Evolutionary conservation across 2,797 vertebrate genomes (phyloP), one percentile per base, ranked within the genome.

Genomic region (Myripristis murdjan): DNA sequence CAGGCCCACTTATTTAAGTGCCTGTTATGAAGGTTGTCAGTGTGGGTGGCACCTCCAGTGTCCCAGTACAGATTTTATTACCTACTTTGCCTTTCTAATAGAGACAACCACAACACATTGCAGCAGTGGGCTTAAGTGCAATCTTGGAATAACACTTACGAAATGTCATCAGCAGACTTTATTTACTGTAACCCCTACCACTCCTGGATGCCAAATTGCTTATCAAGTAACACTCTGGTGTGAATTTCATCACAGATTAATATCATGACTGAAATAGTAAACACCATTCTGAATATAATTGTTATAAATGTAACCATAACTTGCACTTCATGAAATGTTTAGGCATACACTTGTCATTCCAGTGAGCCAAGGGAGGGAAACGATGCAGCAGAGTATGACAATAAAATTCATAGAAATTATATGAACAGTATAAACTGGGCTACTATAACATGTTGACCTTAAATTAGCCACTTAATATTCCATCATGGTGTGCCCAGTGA

Each of bases 191-290:
- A 83, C 79, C 78, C 64, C 52, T 28, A 69, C 79, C 68, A 77
- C 78, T 62, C 64, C 51, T 22, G 28, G 55, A 37, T 28, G 61
- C 59, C 72, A 64, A 63, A 68, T 64, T 43, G 56, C 61, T 75
- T 77, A 86, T 90, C 81, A 84, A 63, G 39, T 83, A 73, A 70
- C 79, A 70, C 22, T 12, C 76, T 87, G 83, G 87, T 89, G 86
- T 62, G 79, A 81, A 89, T 76, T 60, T 52, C 69, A 77, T 82
- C 75, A 79, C 64, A 51, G 66, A 69, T 65, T 72, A 28, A 73
- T 54, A 43, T 49, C 47, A 66, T 18, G 54, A 73, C 39, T 22
- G 63, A 63, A 67, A 64, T 26, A 61, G 46, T 52, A 9, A 52
- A 54, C 15, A 51, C 22, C 20, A 26, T 18, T 51, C 2, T 44